Base-by-base conservation (phyloP, 2,113 vertebrate genomes). In the Campylomormyrus numenius region DNA sequence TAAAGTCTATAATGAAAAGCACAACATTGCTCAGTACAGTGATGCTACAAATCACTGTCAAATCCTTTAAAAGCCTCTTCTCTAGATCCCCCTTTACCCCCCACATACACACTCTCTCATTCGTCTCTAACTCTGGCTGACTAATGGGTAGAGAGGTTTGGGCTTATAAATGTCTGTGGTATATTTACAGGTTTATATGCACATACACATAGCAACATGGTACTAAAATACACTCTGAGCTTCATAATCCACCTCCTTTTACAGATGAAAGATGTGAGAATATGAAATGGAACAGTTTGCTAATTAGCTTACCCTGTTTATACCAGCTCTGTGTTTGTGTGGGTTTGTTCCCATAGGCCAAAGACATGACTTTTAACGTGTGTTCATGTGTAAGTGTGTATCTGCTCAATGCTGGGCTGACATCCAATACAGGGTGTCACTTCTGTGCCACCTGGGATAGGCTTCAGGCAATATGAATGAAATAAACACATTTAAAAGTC, bases 11-110 rank as follows among this genome's bases (percentile, higher is more conserved):
- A 85, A 92, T 88, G 90, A 92, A 94, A 94, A 93, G 92, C 70
- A 45, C 90, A 93, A 94, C 94, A 93, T 94, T 92, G 94, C 92
- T 56, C 88, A 91, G 92, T 93, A 93, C 93, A 91, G 93, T 94
- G 94, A 95, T 93, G 95, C 93, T 93, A 93, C 93, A 96, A 95
- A 96, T 95, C 94, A 95, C 94, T 93, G 93, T 87, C 94, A 96
- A 96, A 96, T 96, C 95, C 95, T 93, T 96, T 96, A 96, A 96
- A 96, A 96, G 94, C 96, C 90, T 62, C 49, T 53, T 85, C 50
- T 56, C 11, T n/a, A 50, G 31, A 50, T 89, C 70, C 74, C 80
- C 49, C 88, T 77, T 92, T 87, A 92, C 46, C 91, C 88, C 91
- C 91, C 90, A 48, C 17, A 85, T 9, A 24, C 7, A 48, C 3